Evolutionary conservation across 2,888 invertebrate species (phyloP), one percentile per base, ranked within the genome.

Genomic region (Lycocerus yunnanus): DNA sequence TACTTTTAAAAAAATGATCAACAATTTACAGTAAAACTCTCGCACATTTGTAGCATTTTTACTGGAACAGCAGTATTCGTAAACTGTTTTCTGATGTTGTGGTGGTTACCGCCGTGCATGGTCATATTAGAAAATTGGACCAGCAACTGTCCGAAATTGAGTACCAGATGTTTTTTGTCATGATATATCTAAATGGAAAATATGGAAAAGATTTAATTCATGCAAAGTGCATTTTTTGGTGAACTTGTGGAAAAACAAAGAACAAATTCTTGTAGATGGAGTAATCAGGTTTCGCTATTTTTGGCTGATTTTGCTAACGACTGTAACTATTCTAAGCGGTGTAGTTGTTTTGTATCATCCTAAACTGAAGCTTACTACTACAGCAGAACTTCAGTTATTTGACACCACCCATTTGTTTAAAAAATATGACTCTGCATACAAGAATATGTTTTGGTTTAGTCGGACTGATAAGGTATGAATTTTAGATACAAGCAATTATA

Each of bases 31-130:
- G 4, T 13, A 27, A 13, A 4, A 11, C n/a, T 13, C 16, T 21
- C 18, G 72, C 76, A 63, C 68, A 73, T 72, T 86, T 86, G 71
- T 83, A 96, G 97, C 85, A 90, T 97, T 77, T 99, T 98, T 90
- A 96, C 98, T 77, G 97, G 98, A 15, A 95, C 96, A 77, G 93
- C 97, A 43, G 94, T 98, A 74, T 89, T 98, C 79, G 93, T 94
- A 77, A 98, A 98, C 88, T 98, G 97, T 86, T 84, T 97, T 24
- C 88, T 99, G 75, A 97, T 97, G 92, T 89, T 97, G 73, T 94
- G 94, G 21, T 97, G 96, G 95, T 90, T 98, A 82, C 98, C 98
- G 66, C 95, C 96, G 14, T 93, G 95, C 82, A 92, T 98, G 81
- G 93, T 97, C 14, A 88, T 95, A 68, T 91, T 92, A 82, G 95